A percentile compares a stretch with the other conserved stretches of the same genome.
Conservation (phyloP, 1,140 invertebrate genomes). For the Hycleus phaleratus region DNA sequence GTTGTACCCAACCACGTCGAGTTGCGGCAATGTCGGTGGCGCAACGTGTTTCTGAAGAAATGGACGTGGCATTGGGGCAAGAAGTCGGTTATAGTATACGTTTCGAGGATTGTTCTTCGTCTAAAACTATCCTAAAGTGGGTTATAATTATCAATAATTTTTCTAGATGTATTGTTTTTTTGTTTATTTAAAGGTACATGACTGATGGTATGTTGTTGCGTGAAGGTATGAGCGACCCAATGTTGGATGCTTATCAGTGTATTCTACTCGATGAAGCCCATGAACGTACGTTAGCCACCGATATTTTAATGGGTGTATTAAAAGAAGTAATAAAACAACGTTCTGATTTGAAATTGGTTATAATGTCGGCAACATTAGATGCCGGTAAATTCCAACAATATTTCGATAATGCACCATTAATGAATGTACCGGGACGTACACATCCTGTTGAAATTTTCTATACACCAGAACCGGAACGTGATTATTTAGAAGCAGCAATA, state of each 20-base stretch:
- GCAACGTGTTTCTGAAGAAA: slow-evolving; percentile 96
- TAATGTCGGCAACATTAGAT: slow-evolving; percentile 99
- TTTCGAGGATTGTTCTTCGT: slow-evolving; percentile 97
- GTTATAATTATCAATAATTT: slow-evolving; percentile 4
- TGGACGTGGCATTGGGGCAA: slow-evolving; percentile 91
- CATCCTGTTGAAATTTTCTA: slow-evolving; percentile 99
- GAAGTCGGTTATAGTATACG: slow-evolving; percentile 99
- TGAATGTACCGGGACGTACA: slow-evolving; percentile 96
- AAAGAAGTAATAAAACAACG: slow-evolving; percentile 97
- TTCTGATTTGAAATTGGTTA: slow-evolving; percentile 91
- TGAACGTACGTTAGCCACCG: slow-evolving; percentile 95
- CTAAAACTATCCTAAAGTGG: slow-evolving; percentile 77
- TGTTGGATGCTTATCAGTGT: slow-evolving; percentile 92
- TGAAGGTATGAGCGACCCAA: slow-evolving; percentile 98
- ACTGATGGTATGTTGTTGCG: slow-evolving; percentile 99
- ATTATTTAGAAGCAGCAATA: slow-evolving; percentile 98
- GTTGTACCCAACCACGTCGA: slow-evolving; percentile 94
- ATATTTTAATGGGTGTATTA: slow-evolving; percentile 97
- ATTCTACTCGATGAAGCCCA: slow-evolving; percentile 98
- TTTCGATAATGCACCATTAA: slow-evolving; percentile 96
- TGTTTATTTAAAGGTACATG: slow-evolving; percentile 69
- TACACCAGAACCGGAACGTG: slow-evolving; percentile 95
- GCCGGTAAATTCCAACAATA: slow-evolving; percentile 99
- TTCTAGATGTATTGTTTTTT: background rate
- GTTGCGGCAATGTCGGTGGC: slow-evolving; percentile 99